Percentiles rank a stretch among this genome's conserved stretches.
These are phyloP conservation scores for Rallus limicola DNA, from an alignment of 2,113 vertebrate genomes.

Conservation along the genomic window DNA sequence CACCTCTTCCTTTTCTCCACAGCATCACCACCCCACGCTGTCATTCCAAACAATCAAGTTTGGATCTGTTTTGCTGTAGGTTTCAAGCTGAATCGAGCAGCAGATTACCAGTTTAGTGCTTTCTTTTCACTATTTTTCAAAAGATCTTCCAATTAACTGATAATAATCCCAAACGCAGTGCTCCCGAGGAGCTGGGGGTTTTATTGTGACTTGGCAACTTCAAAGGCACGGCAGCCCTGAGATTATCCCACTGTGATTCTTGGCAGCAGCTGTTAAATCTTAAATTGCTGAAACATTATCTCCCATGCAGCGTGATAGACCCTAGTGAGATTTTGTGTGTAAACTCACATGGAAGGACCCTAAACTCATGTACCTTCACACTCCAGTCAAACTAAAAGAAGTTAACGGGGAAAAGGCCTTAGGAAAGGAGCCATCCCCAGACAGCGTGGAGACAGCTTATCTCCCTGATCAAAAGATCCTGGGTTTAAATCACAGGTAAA, in stretches of 20 bases:
- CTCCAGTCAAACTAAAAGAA: background rate
- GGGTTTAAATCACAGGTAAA: conserved; percentile 72
- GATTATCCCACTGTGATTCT: conserved; percentile 23
- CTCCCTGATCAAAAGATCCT: conserved; percentile 62
- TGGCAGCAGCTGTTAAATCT: conserved; percentile 48
- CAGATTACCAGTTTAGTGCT: background rate
- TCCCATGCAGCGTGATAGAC: background rate
- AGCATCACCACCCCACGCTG: background rate
- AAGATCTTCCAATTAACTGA: background rate
- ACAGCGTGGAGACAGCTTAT: conserved; percentile 73
- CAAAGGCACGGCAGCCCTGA: background rate
- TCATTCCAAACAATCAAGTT: conserved; percentile 8
- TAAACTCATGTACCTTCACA: background rate
- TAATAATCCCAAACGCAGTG: background rate
- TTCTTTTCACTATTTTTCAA: background rate
- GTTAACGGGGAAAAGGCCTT: background rate
- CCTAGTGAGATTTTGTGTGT: background rate
- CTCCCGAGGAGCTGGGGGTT: background rate
- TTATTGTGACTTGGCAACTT: conserved; percentile 36
- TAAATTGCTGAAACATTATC: conserved; percentile 46
- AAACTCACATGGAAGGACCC: background rate
- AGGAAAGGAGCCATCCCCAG: conserved; percentile 25
- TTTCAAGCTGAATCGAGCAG: background rate
- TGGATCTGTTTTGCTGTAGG: background rate
- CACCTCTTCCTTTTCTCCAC: conserved; percentile 6